Percentiles rank a stretch among this genome's conserved stretches.
phyloP scores from a whole-genome alignment of 2,797 vertebrate genomes.

The Anguilla obscura region DNA sequence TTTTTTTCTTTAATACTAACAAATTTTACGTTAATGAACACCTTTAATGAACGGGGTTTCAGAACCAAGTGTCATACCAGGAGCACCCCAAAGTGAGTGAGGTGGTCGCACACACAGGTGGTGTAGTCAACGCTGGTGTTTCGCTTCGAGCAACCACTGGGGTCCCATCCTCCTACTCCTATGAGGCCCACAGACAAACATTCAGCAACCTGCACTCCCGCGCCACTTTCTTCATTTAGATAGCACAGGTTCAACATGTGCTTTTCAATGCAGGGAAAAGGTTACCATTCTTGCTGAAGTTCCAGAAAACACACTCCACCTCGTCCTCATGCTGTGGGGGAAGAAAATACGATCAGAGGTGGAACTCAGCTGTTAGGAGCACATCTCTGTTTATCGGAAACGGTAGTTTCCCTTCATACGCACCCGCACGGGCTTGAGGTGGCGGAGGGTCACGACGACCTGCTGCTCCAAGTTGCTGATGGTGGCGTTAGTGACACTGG shows the following conservation, averaged over 20 bases:
- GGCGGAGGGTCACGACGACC: constrained; percentile 75
- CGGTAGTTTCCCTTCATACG: background rate
- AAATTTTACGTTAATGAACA: background rate
- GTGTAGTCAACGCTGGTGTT: constrained; percentile 76
- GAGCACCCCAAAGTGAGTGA: constrained; percentile 91
- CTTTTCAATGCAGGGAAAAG: constrained; percentile 30
- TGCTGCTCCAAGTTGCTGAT: constrained; percentile 76
- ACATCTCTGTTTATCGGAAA: background rate
- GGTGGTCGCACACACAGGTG: constrained; percentile 86
- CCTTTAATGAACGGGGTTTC: background rate
- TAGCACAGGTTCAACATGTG: background rate
- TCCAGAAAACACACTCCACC: constrained; percentile 83
- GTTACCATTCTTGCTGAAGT: constrained; percentile 79
- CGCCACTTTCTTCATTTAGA: background rate
- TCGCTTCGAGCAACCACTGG: constrained; percentile 74
- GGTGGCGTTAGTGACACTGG: constrained; percentile 76
- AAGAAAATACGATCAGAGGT: constrained; percentile 41
- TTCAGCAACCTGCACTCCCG: background rate
- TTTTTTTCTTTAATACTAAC: background rate
- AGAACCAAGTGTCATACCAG: constrained; percentile 70
- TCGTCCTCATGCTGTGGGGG: constrained; percentile 63
- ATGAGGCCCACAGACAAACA: constrained; percentile 64
- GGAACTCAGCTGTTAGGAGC: background rate
- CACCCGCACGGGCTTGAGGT: constrained; percentile 70
- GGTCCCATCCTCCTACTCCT: constrained; percentile 83